These are phyloP conservation scores for Porites divaricata DNA, from an alignment of 92 coral and sea anemone genomes.

Conservation along the genomic window DNA sequence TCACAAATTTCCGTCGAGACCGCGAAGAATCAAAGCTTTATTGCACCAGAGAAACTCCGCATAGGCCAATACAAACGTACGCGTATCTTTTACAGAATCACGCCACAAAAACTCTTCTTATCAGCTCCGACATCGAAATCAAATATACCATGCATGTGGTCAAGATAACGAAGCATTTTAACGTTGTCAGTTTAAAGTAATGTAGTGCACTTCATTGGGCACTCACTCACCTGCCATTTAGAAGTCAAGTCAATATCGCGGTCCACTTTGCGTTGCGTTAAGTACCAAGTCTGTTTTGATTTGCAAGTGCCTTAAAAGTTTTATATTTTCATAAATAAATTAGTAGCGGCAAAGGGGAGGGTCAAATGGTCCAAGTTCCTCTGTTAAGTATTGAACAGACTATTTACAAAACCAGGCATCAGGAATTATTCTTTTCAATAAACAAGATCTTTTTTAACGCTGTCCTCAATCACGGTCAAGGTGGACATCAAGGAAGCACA, in stretches of 20 bases:
- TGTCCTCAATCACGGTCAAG: conserved; percentile 19
- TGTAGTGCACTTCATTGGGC: conserved; percentile 10
- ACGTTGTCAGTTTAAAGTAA: conserved; percentile 27
- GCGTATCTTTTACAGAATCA: conserved; percentile 19
- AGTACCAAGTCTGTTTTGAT: conserved; percentile 26
- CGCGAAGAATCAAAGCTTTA: conserved; percentile 35
- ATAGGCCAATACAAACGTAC: conserved; percentile 3
- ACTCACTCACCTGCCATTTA: conserved; percentile 15
- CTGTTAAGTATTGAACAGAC: conserved; percentile 6
- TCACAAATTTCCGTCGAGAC: conserved; percentile 40
- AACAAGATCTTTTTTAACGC: conserved; percentile 15
- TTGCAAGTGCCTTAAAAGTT: conserved; percentile 37
- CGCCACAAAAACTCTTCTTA: not conserved
- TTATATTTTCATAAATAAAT: conserved; percentile 39
- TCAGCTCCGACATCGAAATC: not conserved
- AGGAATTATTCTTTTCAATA: conserved; percentile 2
- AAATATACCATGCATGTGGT: not conserved
- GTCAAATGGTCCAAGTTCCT: not conserved
- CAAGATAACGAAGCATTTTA: conserved; percentile 5
- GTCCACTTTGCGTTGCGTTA: conserved; percentile 31
- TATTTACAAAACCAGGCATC: conserved; percentile 7
- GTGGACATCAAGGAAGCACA: conserved; percentile 36
- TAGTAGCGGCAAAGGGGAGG: conserved; percentile 18
- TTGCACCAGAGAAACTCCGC: conserved; percentile 1
- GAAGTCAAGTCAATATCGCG: conserved; percentile 24